Evolutionary conservation across 2,113 vertebrate genomes (phyloP), one percentile per base, ranked within the genome.

Genomic region (Etheostoma spectabile): DNA sequence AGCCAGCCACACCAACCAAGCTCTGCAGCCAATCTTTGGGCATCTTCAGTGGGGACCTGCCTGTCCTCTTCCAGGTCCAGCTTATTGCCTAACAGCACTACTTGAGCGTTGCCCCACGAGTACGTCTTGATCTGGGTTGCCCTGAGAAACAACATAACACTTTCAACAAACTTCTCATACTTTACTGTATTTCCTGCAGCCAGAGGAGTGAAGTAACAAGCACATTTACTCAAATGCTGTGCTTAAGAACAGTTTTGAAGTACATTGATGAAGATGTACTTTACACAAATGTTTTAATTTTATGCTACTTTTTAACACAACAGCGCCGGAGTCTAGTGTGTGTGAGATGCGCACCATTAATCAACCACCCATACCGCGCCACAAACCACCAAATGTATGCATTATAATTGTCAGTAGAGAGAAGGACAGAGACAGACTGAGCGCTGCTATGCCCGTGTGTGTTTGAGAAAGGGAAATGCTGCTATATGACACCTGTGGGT

Each of bases 51-150:
- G 3, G 95, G 93, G 74, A 97, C 91, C 86, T 96, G 89, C 45
- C 96, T 91, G 69, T 96, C 95, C 4, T 96, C 96, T 65, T 97
- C 96, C 89, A 97, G 70, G 88, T 97, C 96, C 87, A 95, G 92
- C 75, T 97, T 97, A 78, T 96, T 97, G 16, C 95, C 96, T 0
- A 97, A 95, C 63, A 97, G 89, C 24, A 95, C 94, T 14, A 97
- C 96, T 79, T 97, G 96, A 67, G 96, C 94, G 0, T 96, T 96
- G 86, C 96, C 96, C 96, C 96, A 97, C 0, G 96, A 97, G 86
- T 97, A 96, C 0, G 96, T 96, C 91, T 96, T 96, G 87, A 97
- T 96, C 87, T 97, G 96, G 5, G 96, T 97, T 14, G 96, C 96
- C 96, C 96, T 97, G 76, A 27, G 53, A 76, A 84, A 79, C 61